Percentiles rank a stretch among this genome's conserved stretches.
These are phyloP conservation scores for Sebastes oblongus DNA, from an alignment of 2,797 vertebrate species.

Conservation along the genomic window DNA sequence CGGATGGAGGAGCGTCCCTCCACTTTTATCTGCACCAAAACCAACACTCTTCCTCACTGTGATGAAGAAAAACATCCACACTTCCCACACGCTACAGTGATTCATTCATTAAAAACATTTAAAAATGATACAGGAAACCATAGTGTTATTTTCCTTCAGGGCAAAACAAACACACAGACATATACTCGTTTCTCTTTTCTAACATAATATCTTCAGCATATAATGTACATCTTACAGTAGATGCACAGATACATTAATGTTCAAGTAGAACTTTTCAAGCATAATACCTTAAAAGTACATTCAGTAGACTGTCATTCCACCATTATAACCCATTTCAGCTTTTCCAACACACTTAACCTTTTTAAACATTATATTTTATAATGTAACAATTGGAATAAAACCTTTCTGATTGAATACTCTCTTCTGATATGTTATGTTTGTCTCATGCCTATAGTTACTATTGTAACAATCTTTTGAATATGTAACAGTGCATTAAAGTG, in stretches of 20 bases:
- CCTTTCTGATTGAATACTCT: neutral
- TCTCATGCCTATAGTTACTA: constrained; percentile 34
- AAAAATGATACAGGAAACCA: constrained; percentile 17
- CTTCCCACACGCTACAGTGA: neutral
- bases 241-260: constrained; percentile 39
- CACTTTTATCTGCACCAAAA: constrained; percentile 2
- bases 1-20: neutral
- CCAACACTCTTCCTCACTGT: constrained; percentile 29
- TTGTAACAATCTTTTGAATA: constrained; percentile 39
- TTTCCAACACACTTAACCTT: constrained; percentile 4
- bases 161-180: constrained; percentile 44
- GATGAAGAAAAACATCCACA: constrained; percentile 32
- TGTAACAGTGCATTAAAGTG: constrained; percentile 30
- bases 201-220: constrained; percentile 34
- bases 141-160: constrained; percentile 45
- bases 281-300: constrained; percentile 45
- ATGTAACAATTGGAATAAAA: constrained; percentile 25
- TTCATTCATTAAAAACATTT: neutral
- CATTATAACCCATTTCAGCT: constrained; percentile 6
- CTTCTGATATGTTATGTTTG: constrained; percentile 5
- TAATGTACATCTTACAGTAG: constrained; percentile 20
- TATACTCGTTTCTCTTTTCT: constrained; percentile 17
- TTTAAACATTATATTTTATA: neutral
- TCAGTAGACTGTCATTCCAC: constrained; percentile 28
- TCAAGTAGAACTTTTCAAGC: constrained; percentile 52